Conservation (phyloP, 2,888 invertebrate genomes). For the Scaptomyza reducta region DNA sequence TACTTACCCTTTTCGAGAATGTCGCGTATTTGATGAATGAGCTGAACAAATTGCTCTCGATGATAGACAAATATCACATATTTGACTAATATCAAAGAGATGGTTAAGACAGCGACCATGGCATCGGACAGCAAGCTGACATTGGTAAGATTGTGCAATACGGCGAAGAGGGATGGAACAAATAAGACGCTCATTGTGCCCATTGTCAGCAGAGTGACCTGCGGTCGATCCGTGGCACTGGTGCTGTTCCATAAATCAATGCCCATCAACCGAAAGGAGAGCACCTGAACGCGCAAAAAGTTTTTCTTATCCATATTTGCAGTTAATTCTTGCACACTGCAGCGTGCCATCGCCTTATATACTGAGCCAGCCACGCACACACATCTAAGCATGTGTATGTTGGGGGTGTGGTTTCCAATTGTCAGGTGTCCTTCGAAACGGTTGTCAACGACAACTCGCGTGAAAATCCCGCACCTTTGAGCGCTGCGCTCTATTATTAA, state of each 20-base stretch:
- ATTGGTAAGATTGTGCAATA: slow-evolving; percentile 33
- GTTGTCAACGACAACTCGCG: slow-evolving; percentile 1
- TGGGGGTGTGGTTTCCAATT: slow-evolving; percentile 12
- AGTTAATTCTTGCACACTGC: slow-evolving; percentile 1
- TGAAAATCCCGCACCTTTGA: neutral
- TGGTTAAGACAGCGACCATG: slow-evolving; percentile 43
- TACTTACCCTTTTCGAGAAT: slow-evolving; percentile 52
- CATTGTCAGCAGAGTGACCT: slow-evolving; percentile 35
- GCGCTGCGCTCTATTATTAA: slow-evolving; percentile 19
- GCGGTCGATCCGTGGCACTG: slow-evolving; percentile 32
- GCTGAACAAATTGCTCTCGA: slow-evolving; percentile 51
- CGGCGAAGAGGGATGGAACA: slow-evolving; percentile 35
- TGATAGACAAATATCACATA: slow-evolving; percentile 46
- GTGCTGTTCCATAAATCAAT: slow-evolving; percentile 46
- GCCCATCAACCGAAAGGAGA: slow-evolving; percentile 50
- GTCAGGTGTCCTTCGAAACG: slow-evolving; percentile 13
- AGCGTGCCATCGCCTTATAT: slow-evolving; percentile 28
- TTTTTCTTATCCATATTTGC: slow-evolving; percentile 23
- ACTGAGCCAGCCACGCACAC: neutral
- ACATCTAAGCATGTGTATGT: neutral
- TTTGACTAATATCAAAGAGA: slow-evolving; percentile 38
- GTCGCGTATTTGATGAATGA: slow-evolving; percentile 44
- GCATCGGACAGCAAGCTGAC: slow-evolving; percentile 49
- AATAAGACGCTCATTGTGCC: slow-evolving; percentile 15
- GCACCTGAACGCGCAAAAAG: slow-evolving; percentile 52